Conservation (phyloP, 2,797 vertebrate species). For the Toxotes lorentzi region DNA sequence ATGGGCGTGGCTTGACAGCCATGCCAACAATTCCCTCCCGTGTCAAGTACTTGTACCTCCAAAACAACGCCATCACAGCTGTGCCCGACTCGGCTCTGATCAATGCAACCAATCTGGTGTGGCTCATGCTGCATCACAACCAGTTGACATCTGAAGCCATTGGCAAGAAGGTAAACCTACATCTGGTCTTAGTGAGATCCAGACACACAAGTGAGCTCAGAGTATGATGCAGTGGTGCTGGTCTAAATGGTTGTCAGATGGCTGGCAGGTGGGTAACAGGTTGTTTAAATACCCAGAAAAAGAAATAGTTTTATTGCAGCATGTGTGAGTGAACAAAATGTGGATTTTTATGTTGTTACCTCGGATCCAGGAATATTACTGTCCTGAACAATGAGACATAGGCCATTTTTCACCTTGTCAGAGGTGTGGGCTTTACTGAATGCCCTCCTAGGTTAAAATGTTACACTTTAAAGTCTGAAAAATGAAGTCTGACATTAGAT, state of each 20-base stretch:
- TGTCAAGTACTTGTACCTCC: slow-evolving; percentile 96
- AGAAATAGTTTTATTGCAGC: slow-evolving; percentile 12
- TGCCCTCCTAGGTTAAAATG: not conserved
- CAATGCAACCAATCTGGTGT: slow-evolving; percentile 93
- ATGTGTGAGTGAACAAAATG: not conserved
- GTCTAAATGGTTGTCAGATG: slow-evolving; percentile 37
- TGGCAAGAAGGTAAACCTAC: slow-evolving; percentile 80
- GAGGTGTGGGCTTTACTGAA: too few relatives aligned
- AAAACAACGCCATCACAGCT: slow-evolving; percentile 91
- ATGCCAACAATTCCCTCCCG: slow-evolving; percentile 91
- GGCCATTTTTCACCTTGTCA: too few relatives aligned
- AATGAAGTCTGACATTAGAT: not conserved
- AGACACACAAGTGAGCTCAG: slow-evolving; percentile 19
- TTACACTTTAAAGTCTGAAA: not conserved
- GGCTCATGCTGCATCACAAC: slow-evolving; percentile 95
- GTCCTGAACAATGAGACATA: too few relatives aligned
- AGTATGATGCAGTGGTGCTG: slow-evolving; percentile 1
- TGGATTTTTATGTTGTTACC: not conserved
- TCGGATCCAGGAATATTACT: too few relatives aligned
- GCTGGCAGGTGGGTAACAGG: slow-evolving; percentile 28
- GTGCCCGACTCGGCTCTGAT: slow-evolving; percentile 90
- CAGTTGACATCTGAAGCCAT: slow-evolving; percentile 89
- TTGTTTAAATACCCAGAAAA: not conserved
- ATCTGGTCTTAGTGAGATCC: slow-evolving; percentile 35
- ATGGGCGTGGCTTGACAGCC: slow-evolving; percentile 89